Conservation (phyloP, 2,113 vertebrate genomes). For the Nasalis larvatus region DNA sequence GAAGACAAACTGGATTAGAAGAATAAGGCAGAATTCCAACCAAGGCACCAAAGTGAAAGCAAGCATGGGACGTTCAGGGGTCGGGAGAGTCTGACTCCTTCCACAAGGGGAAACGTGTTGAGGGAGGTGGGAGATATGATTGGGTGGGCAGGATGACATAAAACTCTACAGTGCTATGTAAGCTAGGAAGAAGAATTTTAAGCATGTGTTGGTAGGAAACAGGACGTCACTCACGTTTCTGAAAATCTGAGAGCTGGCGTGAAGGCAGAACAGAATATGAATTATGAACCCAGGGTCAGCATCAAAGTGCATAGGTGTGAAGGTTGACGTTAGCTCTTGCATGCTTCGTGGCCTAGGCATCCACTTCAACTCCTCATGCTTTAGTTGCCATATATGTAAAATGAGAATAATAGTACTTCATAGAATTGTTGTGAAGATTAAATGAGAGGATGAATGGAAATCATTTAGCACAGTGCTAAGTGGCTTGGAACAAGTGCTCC, state of each 20-base stretch:
- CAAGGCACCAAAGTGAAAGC: not conserved
- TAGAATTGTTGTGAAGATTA: not conserved
- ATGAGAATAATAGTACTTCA: not conserved
- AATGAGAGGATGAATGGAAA: not conserved
- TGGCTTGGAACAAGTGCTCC: not conserved
- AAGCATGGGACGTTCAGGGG: not conserved
- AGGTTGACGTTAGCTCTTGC: not conserved
- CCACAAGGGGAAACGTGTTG: not conserved
- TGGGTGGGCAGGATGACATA: not conserved
- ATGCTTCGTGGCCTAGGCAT: not conserved
- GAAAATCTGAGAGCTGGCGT: not conserved
- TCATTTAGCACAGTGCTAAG: not conserved
- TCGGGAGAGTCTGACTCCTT: rapidly evolving
- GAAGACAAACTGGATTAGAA: not conserved
- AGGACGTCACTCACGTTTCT: not conserved
- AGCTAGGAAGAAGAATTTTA: not conserved
- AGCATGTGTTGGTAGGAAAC: not conserved
- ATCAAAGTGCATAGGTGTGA: not conserved
- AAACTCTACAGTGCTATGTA: not conserved
- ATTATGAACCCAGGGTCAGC: not conserved
- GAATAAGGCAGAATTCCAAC: not conserved
- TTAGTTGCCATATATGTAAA: not conserved
- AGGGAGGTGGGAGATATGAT: not conserved
- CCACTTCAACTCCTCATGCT: not conserved
- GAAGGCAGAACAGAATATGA: not conserved